phyloP scores from a whole-genome alignment of 1,140 invertebrate genomes.

The Metopolophium dirhodum region DNA sequence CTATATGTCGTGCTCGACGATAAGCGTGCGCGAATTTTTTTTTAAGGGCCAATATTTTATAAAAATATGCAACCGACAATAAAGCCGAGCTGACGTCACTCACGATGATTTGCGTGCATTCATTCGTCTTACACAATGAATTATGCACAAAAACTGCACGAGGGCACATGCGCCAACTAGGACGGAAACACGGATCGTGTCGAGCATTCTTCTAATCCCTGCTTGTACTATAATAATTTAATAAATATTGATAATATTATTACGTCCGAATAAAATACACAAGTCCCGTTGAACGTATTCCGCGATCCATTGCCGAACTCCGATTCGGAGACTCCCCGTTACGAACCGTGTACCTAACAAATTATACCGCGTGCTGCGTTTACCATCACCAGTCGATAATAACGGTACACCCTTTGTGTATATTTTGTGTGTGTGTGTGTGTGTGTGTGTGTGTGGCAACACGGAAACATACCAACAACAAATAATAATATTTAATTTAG shows the following conservation, averaged over 20 bases:
- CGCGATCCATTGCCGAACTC: background rate
- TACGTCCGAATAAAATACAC: background rate
- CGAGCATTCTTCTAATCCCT: no score
- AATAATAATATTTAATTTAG: slow-evolving; percentile 14
- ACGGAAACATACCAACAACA: background rate
- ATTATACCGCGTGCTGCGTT: background rate
- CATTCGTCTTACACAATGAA: no score
- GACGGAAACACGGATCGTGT: no score
- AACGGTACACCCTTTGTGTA: background rate
- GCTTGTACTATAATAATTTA: no score
- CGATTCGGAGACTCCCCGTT: background rate
- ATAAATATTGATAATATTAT: background rate
- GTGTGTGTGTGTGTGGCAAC: background rate
- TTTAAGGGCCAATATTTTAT: no score
- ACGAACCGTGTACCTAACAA: background rate
- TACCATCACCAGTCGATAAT: background rate
- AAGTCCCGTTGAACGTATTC: background rate
- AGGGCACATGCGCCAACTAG: no score
- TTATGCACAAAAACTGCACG: no score
- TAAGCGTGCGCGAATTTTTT: no score
- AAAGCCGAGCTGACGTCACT: no score
- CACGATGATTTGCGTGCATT: no score
- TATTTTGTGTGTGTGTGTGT: background rate
- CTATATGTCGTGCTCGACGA: no score
- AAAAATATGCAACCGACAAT: no score